Evolutionary conservation across 2,113 vertebrate species (phyloP).

Genomic region (Connochaetes taurinus): DNA sequence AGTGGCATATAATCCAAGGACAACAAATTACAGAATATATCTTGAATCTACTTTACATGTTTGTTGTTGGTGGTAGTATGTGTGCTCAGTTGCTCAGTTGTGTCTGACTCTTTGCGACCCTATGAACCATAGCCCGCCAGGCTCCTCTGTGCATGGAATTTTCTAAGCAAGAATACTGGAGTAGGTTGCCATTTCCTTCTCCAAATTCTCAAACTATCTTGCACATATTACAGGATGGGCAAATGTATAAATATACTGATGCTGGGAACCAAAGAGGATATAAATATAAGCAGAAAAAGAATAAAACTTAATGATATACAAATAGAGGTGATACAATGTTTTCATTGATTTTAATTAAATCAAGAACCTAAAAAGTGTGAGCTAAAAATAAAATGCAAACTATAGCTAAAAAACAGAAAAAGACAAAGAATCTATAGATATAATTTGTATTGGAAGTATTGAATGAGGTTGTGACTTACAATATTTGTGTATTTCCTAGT

Average conservation of each 20-base stretch:
- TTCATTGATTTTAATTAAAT: not conserved
- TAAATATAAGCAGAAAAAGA: not conserved
- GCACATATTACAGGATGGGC: not conserved
- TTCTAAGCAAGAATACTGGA: not conserved
- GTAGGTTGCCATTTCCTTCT: not conserved
- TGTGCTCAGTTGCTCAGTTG: not conserved
- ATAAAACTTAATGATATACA: not conserved
- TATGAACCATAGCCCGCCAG: not conserved
- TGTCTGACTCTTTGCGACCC: not conserved
- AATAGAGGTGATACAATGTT: not conserved
- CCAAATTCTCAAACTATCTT: slow-evolving; percentile 5
- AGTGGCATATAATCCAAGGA: not conserved
- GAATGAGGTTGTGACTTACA: not conserved
- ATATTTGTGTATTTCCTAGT: not conserved
- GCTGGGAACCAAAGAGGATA: not conserved
- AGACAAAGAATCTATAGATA: not conserved
- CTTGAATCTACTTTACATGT: not conserved
- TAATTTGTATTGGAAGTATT: not conserved
- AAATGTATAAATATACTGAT: slow-evolving; percentile 25
- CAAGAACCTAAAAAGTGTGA: not conserved
- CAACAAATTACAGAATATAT: not conserved
- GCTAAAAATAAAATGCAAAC: not conserved
- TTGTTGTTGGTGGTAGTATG: not conserved
- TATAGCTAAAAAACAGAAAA: not conserved
- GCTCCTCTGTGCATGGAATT: not conserved